Evolutionary conservation across 2,888 invertebrate genomes (phyloP).

Genomic region (Autographa gamma): DNA sequence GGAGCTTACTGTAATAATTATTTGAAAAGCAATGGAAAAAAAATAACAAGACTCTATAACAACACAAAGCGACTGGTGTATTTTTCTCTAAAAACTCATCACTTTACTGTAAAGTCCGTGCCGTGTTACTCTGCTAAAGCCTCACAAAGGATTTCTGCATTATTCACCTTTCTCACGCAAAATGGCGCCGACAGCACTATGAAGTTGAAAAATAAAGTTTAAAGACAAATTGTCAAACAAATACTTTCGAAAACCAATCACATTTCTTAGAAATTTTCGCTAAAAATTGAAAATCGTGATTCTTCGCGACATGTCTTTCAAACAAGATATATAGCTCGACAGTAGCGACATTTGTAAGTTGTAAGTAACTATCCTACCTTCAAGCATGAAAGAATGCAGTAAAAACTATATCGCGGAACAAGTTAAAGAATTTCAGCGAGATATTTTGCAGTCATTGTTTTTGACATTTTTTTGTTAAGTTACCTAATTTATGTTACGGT

Average conservation of each 20-base stretch:
- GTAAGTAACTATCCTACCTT: constrained; percentile 23
- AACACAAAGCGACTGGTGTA: too few species aligned
- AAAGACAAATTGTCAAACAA: not conserved
- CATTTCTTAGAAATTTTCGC: not conserved
- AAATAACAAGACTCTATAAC: too few species aligned
- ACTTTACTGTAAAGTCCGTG: not conserved
- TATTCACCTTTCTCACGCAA: not conserved
- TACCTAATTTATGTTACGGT: too few species aligned
- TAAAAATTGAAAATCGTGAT: not conserved
- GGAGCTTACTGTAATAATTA: too few species aligned
- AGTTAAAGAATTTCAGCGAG: constrained; percentile 12
- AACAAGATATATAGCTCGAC: constrained; percentile 18
- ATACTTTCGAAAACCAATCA: not conserved
- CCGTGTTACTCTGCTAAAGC: not conserved
- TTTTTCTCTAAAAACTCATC: not conserved
- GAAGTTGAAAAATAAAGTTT: not conserved
- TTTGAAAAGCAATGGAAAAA: too few species aligned
- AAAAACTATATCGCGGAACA: constrained; percentile 21
- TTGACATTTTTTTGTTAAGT: too few species aligned
- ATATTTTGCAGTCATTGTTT: not conserved
- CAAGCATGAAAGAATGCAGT: constrained; percentile 17
- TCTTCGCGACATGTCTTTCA: not conserved
- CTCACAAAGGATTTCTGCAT: not conserved
- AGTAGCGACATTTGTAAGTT: constrained; percentile 31
- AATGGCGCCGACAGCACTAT: not conserved